Evolutionary conservation across 2,888 invertebrate genomes (phyloP).

Genomic region (Spodoptera exigua): DNA sequence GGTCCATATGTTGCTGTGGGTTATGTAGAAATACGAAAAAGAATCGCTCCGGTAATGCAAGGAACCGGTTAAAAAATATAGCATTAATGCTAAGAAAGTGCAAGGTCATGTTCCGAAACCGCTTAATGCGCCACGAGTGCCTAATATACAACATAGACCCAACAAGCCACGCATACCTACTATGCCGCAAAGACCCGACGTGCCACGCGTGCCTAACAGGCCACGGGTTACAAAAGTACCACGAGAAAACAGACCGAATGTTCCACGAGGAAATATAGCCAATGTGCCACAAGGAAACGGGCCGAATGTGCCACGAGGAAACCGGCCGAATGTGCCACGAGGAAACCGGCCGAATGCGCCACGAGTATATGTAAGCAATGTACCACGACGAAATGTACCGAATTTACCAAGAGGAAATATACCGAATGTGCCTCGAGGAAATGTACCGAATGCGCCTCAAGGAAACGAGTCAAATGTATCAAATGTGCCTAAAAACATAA

Average conservation of each 20-base stretch:
- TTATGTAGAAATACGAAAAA: slow-evolving; percentile 21
- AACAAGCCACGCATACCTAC: too few species aligned
- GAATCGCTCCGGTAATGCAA: not conserved
- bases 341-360: not conserved
- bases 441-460: not conserved
- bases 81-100: not conserved
- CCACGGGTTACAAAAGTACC: too few species aligned
- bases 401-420: not conserved
- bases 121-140: too few species aligned
- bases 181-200: too few species aligned
- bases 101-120: too few species aligned
- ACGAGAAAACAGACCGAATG: too few species aligned
- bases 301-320: not conserved
- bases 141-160: too few species aligned
- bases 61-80: not conserved
- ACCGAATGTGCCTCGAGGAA: not conserved
- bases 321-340: not conserved
- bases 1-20: slow-evolving; percentile 40
- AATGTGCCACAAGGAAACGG: too few species aligned
- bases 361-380: not conserved
- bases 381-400: not conserved
- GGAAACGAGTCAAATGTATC: not conserved
- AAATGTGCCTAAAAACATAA: slow-evolving; percentile 2
- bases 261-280: too few species aligned
- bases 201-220: too few species aligned